These are phyloP conservation scores for Datnioides undecimradiatus DNA, from an alignment of 2,113 vertebrate species.

Conservation along the genomic window DNA sequence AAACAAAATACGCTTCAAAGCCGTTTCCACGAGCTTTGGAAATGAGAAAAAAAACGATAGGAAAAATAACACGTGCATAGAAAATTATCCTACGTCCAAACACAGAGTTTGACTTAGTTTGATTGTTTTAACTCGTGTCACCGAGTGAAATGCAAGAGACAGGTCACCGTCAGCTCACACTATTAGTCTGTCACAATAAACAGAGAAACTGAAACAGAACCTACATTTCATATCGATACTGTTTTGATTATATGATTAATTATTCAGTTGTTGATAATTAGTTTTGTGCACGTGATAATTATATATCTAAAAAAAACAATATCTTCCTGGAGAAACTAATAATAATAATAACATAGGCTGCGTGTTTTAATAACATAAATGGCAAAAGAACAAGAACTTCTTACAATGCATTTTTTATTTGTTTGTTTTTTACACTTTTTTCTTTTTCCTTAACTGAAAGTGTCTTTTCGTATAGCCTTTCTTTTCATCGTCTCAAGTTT, in stretches of 20 bases:
- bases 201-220: not conserved
- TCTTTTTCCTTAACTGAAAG: not conserved
- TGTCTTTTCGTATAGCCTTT: not conserved
- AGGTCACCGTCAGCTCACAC: not conserved
- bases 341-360: not conserved
- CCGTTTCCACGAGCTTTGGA: not conserved
- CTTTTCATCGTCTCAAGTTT: not conserved
- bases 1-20: not conserved
- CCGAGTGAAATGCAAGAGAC: not conserved
- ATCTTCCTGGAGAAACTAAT: not conserved
- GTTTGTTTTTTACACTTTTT: not conserved
- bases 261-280: not conserved
- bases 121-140: not conserved
- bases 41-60: not conserved
- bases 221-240: accelerated
- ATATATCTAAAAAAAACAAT: not conserved
- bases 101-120: not conserved
- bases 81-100: not conserved
- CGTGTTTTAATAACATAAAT: not conserved
- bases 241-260: not conserved
- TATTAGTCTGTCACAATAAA: not conserved
- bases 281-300: too few relatives aligned
- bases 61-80: not conserved
- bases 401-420: not conserved
- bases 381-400: not conserved